Percentiles rank a stretch among this genome's conserved stretches.
Evolutionary conservation across 2,888 invertebrate genomes (phyloP).

Genomic region (Hyposoter dolosus): DNA sequence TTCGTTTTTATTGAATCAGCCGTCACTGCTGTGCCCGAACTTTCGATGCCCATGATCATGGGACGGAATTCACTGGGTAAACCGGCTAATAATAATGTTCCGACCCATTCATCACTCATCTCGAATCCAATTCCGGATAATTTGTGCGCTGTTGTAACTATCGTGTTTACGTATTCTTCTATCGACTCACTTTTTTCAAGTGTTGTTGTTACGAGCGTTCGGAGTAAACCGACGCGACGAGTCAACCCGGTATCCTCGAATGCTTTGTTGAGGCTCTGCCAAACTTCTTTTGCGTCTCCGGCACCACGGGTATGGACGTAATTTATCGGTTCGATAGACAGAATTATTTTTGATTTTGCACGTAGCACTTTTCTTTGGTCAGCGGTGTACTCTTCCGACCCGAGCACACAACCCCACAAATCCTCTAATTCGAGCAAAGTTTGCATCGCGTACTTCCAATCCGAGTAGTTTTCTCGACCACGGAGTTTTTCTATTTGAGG

Average conservation of each 20-base stretch:
- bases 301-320: neutral
- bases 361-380: neutral
- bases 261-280: neutral
- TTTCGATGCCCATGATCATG: slow-evolving; percentile 75
- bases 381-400: neutral
- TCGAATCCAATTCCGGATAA: slow-evolving; percentile 72
- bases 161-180: slow-evolving; percentile 75
- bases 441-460: slow-evolving; percentile 6
- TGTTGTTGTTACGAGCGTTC: slow-evolving; percentile 69
- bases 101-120: slow-evolving; percentile 75
- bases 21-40: slow-evolving; percentile 72
- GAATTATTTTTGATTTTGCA: neutral
- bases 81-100: slow-evolving; percentile 75
- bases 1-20: slow-evolving; percentile 75
- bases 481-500: neutral
- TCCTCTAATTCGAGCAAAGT: neutral
- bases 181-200: slow-evolving; percentile 72
- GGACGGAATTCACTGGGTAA: slow-evolving; percentile 74
- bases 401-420: neutral
- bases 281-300: neutral
- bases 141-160: slow-evolving; percentile 76
- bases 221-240: neutral
- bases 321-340: slow-evolving; percentile 5
- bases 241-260: neutral
- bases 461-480: neutral